A percentile compares a stretch with the other conserved stretches of the same genome.
phyloP scores from a whole-genome alignment of 2,113 vertebrate species.

The Paracanthobrama guichenoti region DNA sequence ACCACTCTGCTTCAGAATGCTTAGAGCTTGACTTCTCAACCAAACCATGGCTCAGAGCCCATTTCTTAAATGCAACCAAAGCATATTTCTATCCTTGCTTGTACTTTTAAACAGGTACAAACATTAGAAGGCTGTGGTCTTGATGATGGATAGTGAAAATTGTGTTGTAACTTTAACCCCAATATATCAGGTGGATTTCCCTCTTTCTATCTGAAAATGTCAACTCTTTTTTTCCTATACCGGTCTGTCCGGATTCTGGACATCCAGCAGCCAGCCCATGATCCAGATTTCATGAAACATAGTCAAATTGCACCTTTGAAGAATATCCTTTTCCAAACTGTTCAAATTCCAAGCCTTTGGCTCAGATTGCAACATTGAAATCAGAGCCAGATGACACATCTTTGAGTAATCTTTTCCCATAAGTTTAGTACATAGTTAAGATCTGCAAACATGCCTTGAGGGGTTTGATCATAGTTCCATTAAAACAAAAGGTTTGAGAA shows the following conservation, averaged over 20 bases:
- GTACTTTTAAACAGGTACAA: neutral
- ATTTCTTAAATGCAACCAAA: conserved; percentile 30
- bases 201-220: no score
- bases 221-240: neutral
- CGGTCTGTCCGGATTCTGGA: conserved; percentile 7
- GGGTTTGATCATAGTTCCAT: conserved; percentile 26
- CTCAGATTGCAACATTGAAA: conserved; percentile 41
- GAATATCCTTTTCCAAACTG: conserved; percentile 34
- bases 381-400: conserved; percentile 49
- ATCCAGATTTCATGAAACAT: conserved; percentile 40
- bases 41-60: conserved; percentile 25
- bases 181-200: no score
- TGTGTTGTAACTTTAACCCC: neutral
- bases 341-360: conserved; percentile 36
- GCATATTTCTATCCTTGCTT: conserved; percentile 25
- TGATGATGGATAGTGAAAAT: neutral
- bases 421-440: conserved; percentile 33
- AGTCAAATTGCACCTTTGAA: conserved; percentile 26
- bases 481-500: conserved; percentile 7
- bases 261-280: neutral
- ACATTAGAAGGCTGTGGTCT: neutral
- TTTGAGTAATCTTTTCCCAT: conserved; percentile 35
- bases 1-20: conserved; percentile 47
- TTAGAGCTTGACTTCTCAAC: conserved; percentile 40
- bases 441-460: conserved; percentile 38